Percentiles rank a stretch among this genome's conserved stretches.
phyloP scores from a whole-genome alignment of 2,888 invertebrate genomes.

The Heliconius aoede region DNA sequence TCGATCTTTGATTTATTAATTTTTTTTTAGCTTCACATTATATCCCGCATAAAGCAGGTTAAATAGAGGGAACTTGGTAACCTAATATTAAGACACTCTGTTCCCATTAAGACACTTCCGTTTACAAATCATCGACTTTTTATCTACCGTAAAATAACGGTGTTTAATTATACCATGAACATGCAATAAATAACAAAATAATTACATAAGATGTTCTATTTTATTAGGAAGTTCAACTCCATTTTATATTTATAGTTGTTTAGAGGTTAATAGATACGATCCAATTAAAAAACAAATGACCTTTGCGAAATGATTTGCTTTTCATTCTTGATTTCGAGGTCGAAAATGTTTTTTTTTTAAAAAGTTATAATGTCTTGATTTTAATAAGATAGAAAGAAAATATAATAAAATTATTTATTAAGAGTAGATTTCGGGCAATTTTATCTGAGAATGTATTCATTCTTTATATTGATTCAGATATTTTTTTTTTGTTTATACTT shows the following conservation, averaged over 20 bases:
- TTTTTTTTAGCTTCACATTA: no score
- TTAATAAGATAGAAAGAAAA: not conserved
- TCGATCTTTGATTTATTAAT: no score
- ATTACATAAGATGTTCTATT: constrained; percentile 8
- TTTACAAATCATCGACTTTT: no score
- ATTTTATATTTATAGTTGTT: not conserved
- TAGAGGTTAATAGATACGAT: constrained; percentile 20
- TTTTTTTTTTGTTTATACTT: no score
- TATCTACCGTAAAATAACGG: constrained; percentile 1
- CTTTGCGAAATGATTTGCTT: constrained; percentile 4
- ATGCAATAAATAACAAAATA: constrained; percentile 19
- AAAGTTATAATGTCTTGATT: not conserved
- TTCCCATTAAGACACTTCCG: no score
- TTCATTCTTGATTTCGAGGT: constrained; percentile 3
- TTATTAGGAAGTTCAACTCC: constrained; percentile 2
- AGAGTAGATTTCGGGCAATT: not conserved
- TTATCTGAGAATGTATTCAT: no score
- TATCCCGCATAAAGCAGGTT: no score
- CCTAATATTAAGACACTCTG: no score
- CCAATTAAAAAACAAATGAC: constrained; percentile 3
- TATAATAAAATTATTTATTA: not conserved
- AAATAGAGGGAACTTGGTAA: no score
- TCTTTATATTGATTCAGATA: no score
- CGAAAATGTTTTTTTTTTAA: not conserved
- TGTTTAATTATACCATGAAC: constrained; percentile 2